Evolutionary conservation across 2,113 vertebrate species (phyloP).

Genomic region (Podocnemis expansa): DNA sequence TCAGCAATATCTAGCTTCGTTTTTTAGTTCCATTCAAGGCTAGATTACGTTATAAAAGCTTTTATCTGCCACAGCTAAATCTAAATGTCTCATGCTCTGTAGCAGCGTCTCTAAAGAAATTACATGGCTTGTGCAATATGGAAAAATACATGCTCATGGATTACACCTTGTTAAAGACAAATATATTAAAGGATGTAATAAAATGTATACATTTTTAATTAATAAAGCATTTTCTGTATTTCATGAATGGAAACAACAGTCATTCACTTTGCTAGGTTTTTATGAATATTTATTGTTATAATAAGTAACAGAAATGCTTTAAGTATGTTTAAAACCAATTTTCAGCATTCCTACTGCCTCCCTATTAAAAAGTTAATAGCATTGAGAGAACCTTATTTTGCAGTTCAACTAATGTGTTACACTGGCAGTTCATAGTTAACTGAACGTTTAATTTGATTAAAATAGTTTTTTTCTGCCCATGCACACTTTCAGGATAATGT

Average conservation of each 20-base stretch:
- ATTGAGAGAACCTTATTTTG: neutral
- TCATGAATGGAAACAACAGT: conserved; percentile 7
- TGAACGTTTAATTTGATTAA: neutral
- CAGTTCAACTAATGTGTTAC: neutral
- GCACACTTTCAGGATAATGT: neutral
- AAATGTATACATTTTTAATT: neutral
- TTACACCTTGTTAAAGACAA: conserved; percentile 29
- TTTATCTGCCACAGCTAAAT: neutral
- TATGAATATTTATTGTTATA: neutral
- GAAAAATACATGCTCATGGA: neutral
- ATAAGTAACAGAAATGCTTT: neutral
- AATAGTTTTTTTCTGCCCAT: neutral
- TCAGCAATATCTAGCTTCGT: neutral
- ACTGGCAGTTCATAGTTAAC: neutral
- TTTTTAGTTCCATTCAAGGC: neutral
- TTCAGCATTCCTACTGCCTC: neutral
- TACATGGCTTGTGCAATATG: conserved; percentile 47
- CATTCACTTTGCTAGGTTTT: neutral
- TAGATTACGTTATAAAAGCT: neutral
- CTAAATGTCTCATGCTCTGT: neutral
- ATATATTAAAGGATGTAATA: neutral
- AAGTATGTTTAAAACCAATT: conserved; percentile 36
- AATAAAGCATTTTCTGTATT: neutral
- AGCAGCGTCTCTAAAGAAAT: neutral
- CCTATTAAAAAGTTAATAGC: neutral